These are phyloP conservation scores for Ophion ventricosus DNA, from an alignment of 2,888 invertebrate species.

Conservation along the genomic window DNA sequence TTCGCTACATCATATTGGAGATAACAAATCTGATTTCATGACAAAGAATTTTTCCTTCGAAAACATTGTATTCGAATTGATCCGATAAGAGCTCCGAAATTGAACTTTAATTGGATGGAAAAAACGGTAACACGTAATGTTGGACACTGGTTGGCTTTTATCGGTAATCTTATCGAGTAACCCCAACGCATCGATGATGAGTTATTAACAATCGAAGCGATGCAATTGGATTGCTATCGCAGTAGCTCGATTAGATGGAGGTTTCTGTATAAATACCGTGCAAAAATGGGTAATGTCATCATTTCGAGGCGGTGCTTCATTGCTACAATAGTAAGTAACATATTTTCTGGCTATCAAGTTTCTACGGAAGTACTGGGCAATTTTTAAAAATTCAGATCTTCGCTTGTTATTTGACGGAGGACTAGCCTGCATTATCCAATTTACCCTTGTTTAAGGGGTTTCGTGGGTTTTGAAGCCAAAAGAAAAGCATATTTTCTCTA, in stretches of 20 bases:
- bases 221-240: conserved; percentile 2
- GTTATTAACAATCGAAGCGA: not conserved
- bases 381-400: not conserved
- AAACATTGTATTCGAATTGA: not conserved
- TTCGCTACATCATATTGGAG: not conserved
- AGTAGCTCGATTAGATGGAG: not conserved
- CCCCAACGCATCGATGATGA: not conserved
- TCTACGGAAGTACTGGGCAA: not conserved
- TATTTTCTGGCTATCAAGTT: conserved; percentile 3
- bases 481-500: no score
- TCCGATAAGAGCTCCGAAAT: not conserved
- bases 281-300: not conserved
- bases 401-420: not conserved
- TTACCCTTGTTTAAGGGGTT: no score
- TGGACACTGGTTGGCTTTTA: not conserved
- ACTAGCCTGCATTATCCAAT: not conserved
- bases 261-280: conserved; percentile 15
- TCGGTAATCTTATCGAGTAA: conserved; percentile 40
- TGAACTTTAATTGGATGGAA: not conserved
- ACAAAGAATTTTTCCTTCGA: not conserved
- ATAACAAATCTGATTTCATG: not conserved
- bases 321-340: conserved; percentile 24
- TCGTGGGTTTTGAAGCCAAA: no score
- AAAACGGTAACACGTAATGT: not conserved
- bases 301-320: not conserved